Evolutionary conservation across 64 coral and sea anemone genomes (phyloP).

Genomic region (Acropora tenuis): DNA sequence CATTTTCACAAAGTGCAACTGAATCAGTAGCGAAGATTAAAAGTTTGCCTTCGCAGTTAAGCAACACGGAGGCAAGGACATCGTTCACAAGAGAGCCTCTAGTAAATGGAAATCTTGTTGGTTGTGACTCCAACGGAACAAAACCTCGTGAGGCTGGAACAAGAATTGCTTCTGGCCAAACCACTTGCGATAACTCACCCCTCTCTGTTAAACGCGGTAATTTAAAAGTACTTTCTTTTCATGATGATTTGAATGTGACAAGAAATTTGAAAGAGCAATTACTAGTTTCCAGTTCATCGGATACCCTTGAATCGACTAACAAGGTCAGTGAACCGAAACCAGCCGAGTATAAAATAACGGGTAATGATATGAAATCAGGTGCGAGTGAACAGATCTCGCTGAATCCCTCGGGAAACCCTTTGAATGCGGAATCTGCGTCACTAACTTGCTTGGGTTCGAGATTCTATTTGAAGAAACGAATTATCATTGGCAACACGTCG

Average conservation of each 20-base stretch:
- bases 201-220: not conserved
- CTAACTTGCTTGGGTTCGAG: slow-evolving; percentile 67
- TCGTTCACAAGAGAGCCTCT: not conserved
- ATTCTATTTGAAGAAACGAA: slow-evolving; percentile 93
- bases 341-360: not conserved
- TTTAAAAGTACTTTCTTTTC: not conserved
- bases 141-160: not conserved
- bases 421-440: not conserved
- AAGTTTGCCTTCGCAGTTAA: not conserved
- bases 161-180: not conserved
- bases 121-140: not conserved
- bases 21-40: not conserved
- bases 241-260: not conserved
- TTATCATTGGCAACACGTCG: slow-evolving; percentile 97
- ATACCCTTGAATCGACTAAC: not conserved
- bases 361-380: not conserved
- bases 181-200: not conserved
- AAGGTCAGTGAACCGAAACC: not conserved
- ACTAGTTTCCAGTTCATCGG: not conserved
- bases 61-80: not conserved
- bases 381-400: not conserved
- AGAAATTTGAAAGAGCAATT: not conserved
- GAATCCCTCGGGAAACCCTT: slow-evolving; percentile 7
- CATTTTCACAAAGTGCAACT: not conserved
- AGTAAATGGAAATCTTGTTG: not conserved